phyloP scores from a whole-genome alignment of 64 coral and sea anemone genomes.

The Pocillopora verrucosa region DNA sequence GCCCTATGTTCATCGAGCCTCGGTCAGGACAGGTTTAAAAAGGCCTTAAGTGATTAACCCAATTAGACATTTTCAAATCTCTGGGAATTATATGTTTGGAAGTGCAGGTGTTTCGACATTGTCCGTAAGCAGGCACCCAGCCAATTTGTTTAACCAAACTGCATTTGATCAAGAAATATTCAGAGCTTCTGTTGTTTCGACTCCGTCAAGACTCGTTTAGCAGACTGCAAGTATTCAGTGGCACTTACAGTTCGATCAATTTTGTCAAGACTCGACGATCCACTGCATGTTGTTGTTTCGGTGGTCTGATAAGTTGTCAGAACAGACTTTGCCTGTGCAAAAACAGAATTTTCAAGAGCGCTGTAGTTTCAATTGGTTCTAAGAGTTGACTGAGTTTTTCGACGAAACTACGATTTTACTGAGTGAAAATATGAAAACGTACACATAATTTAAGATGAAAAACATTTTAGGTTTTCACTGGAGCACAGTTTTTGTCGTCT shows the following conservation, averaged over 20 bases:
- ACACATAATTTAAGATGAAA: background rate
- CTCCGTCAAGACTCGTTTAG: background rate
- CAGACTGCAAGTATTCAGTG: background rate
- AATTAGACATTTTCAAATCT: background rate
- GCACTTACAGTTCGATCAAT: background rate
- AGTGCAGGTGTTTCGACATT: background rate
- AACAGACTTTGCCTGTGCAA: too few species aligned
- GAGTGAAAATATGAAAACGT: background rate
- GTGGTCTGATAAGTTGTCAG: too few species aligned
- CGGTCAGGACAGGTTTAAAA: background rate
- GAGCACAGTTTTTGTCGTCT: background rate
- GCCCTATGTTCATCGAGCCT: background rate
- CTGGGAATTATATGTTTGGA: background rate
- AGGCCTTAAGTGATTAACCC: slow-evolving; percentile 6
- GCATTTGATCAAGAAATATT: background rate
- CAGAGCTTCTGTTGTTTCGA: background rate
- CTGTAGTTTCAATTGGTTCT: background rate
- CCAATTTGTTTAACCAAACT: slow-evolving; percentile 6
- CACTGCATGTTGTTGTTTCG: background rate
- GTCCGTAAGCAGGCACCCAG: background rate
- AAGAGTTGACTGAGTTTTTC: background rate
- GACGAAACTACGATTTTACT: background rate
- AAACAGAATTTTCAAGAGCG: background rate
- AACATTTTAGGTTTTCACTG: background rate
- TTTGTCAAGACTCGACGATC: background rate